A percentile compares a stretch with the other conserved stretches of the same genome.
Conservation (phyloP, 2,888 invertebrate species). For the Eupithecia pulchellata region DNA sequence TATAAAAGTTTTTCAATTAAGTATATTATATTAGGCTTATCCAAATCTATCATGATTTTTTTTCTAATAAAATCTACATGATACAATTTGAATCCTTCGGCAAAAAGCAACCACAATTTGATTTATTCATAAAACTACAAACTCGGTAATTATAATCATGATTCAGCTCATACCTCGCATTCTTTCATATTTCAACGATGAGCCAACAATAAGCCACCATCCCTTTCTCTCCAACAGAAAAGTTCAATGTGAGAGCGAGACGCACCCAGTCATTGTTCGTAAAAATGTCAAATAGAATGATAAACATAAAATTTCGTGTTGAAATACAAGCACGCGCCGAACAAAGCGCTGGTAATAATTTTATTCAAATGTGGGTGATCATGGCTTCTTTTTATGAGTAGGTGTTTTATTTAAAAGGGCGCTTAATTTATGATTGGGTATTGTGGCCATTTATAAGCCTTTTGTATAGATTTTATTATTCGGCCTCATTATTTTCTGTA, state of each 20-base stretch:
- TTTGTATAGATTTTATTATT: slow-evolving; percentile 45
- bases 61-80: neutral
- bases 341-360: slow-evolving; percentile 71
- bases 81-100: slow-evolving; percentile 9
- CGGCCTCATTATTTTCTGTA: slow-evolving; percentile 35
- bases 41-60: neutral
- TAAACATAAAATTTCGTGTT: slow-evolving; percentile 82
- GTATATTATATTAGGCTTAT: neutral
- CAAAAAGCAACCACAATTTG: slow-evolving; percentile 26
- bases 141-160: slow-evolving; percentile 70
- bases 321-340: slow-evolving; percentile 72
- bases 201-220: slow-evolving; percentile 65
- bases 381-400: slow-evolving; percentile 56
- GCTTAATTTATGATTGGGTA: slow-evolving; percentile 59
- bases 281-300: slow-evolving; percentile 84
- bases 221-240: slow-evolving; percentile 58
- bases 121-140: slow-evolving; percentile 53
- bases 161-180: slow-evolving; percentile 77
- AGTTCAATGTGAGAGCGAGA: slow-evolving; percentile 60
- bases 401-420: slow-evolving; percentile 58
- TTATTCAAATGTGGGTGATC: slow-evolving; percentile 71
- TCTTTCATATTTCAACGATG: slow-evolving; percentile 66
- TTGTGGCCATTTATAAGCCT: slow-evolving; percentile 54
- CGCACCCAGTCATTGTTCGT: slow-evolving; percentile 72
- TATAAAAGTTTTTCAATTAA: neutral